phyloP scores from a whole-genome alignment of 2,113 vertebrate species.

The Platanista minor region DNA sequence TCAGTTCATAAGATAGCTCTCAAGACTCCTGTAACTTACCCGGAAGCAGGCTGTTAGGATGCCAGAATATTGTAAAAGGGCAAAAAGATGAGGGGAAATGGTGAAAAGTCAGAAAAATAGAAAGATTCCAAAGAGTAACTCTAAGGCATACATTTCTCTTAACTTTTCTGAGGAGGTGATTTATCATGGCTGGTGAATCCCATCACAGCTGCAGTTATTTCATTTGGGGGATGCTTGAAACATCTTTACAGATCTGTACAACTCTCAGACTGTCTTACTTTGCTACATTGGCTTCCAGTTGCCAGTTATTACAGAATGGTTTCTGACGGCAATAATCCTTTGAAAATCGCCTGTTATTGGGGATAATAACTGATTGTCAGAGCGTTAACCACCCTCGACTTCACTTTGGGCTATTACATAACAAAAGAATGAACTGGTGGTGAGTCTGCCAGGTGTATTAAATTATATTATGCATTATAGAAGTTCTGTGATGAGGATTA shows the following conservation, averaged over 20 bases:
- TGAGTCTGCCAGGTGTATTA: slow-evolving; percentile 81
- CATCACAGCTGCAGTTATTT: slow-evolving; percentile 13
- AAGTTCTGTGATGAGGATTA: slow-evolving; percentile 75
- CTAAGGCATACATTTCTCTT: background rate
- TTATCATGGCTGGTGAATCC: background rate
- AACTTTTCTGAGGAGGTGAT: background rate
- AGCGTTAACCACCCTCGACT: slow-evolving; percentile 79
- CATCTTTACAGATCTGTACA: slow-evolving; percentile 56
- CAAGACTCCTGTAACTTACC: background rate
- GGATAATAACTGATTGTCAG: slow-evolving; percentile 80
- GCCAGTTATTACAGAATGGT: slow-evolving; percentile 75
- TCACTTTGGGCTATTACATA: slow-evolving; percentile 78
- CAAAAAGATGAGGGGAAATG: background rate
- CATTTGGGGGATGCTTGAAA: slow-evolving; percentile 62
- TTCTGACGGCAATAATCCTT: slow-evolving; percentile 78
- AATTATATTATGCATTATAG: slow-evolving; percentile 80
- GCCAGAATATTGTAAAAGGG: background rate
- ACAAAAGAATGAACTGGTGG: slow-evolving; percentile 76
- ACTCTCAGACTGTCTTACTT: slow-evolving; percentile 69
- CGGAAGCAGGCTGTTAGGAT: background rate
- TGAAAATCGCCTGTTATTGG: slow-evolving; percentile 76
- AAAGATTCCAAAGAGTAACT: background rate
- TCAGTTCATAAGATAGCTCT: background rate
- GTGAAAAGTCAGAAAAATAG: background rate
- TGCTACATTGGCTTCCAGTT: slow-evolving; percentile 73